Percentiles rank a stretch among this genome's conserved stretches.
Evolutionary conservation across 2,113 vertebrate species (phyloP).

Genomic region (Sigmodon hispidus): DNA sequence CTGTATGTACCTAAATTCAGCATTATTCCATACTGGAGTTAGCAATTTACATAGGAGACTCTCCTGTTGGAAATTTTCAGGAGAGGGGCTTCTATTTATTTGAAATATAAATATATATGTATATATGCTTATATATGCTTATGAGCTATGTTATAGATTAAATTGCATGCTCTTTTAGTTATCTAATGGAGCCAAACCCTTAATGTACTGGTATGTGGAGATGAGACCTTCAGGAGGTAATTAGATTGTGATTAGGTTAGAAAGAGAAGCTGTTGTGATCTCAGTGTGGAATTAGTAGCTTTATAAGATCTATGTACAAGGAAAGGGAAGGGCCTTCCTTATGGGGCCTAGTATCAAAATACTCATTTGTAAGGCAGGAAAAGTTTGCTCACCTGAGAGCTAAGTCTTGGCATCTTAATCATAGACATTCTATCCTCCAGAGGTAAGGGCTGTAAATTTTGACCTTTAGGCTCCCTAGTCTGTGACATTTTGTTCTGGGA

Average conservation of each 20-base stretch:
- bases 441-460: background rate
- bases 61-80: background rate
- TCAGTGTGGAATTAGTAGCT: background rate
- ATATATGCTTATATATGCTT: background rate
- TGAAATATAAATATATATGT: background rate
- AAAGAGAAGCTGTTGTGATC: background rate
- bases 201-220: background rate
- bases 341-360: background rate
- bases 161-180: background rate
- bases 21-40: background rate
- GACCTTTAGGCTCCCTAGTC: background rate
- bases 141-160: background rate
- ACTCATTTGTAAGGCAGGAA: background rate
- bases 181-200: background rate
- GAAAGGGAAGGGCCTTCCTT: background rate
- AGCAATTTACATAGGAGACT: background rate
- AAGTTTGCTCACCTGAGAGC: background rate
- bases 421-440: background rate
- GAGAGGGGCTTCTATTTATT: background rate
- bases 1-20: background rate
- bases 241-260: background rate
- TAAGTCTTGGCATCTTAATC: background rate
- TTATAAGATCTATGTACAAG: background rate
- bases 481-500: background rate
- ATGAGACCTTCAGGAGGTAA: background rate